Evolutionary conservation across 2,797 vertebrate species (phyloP).

Genomic region (Cottoperca gobio): DNA sequence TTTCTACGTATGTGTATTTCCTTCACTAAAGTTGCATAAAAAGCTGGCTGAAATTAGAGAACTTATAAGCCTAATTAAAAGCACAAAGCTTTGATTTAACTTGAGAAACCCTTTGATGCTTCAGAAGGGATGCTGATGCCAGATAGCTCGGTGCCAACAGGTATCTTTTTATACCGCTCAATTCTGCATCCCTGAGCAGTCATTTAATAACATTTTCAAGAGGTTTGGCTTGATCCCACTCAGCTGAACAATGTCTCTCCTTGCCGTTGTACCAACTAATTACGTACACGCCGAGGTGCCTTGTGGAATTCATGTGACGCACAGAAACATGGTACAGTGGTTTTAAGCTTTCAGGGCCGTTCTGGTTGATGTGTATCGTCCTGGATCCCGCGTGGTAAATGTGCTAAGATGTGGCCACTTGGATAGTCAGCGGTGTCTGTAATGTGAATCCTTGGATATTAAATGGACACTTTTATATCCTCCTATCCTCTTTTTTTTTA

Average conservation of each 20-base stretch:
- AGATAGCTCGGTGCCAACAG: slow-evolving; percentile 10
- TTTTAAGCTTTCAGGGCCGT: too few species aligned
- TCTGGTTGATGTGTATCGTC: too few species aligned
- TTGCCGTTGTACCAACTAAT: slow-evolving; percentile 2
- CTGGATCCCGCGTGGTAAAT: too few species aligned
- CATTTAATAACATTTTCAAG: slow-evolving; percentile 16
- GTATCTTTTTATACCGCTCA: background rate
- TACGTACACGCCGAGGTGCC: background rate
- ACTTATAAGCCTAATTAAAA: background rate
- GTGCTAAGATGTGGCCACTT: too few species aligned
- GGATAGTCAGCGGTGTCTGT: too few species aligned
- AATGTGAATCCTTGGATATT: too few species aligned
- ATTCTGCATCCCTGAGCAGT: slow-evolving; percentile 17
- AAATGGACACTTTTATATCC: too few species aligned
- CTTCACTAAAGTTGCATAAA: background rate
- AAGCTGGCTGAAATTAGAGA: background rate
- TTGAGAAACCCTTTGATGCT: background rate
- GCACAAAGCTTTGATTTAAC: slow-evolving; percentile 1
- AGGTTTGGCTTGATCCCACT: slow-evolving; percentile 46
- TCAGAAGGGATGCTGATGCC: background rate
- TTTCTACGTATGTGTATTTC: background rate
- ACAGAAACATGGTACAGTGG: background rate
- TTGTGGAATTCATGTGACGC: too few species aligned
- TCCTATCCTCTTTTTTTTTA: too few species aligned
- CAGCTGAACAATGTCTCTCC: slow-evolving; percentile 4